Evolutionary conservation across 35 echinoderm and acorn worm species (phyloP), one percentile per base, ranked within the genome.

Genomic region (Nesometra sesokonis): DNA sequence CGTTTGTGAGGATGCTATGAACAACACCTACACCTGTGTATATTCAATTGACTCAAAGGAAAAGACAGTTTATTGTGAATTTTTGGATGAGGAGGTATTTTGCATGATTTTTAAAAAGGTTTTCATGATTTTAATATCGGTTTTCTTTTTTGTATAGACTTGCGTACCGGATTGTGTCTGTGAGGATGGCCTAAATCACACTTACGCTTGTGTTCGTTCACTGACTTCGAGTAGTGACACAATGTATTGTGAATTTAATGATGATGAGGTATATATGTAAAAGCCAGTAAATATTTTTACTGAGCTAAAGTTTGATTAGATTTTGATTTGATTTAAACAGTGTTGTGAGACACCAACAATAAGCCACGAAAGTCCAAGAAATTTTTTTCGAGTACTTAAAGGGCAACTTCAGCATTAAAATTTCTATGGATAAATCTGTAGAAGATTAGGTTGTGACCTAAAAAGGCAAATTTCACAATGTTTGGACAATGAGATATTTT

Each of bases 121-220:
- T 43, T 43, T 4, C 38, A 43, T 43, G 38, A 3, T 27, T 13
- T 19, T 67, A 67, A 67, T 27, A 19, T 19, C 23, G 9, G 1
- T 67, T 83, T 34, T 83, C 35, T 83, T 37, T 47, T 36, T 79
- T 29, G 17, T 33, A 47, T 84, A 94, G 96, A 87, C 90, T 23
- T 99, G 96, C 36, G 91, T 86, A 84, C 96, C 92, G 27, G 86
- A 89, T 35, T 99, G 96, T 88, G 96, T 99, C 17, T 99, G 96
- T 86, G 92, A 99, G 46, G 96, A 99, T 86, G 82, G 87, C n/a
- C 77, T 29, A 52, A 99, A 99, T 88, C 92, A 99, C 86, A 92
- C 92, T 0, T 99, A 94, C 80, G 15, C 92, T 76, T 99, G 96
- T 81, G 23, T 91, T 34, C 79, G 96, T 30, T 91, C 47, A n/a